phyloP scores from a whole-genome alignment of 2,797 vertebrate genomes.

The Periparus ater region DNA sequence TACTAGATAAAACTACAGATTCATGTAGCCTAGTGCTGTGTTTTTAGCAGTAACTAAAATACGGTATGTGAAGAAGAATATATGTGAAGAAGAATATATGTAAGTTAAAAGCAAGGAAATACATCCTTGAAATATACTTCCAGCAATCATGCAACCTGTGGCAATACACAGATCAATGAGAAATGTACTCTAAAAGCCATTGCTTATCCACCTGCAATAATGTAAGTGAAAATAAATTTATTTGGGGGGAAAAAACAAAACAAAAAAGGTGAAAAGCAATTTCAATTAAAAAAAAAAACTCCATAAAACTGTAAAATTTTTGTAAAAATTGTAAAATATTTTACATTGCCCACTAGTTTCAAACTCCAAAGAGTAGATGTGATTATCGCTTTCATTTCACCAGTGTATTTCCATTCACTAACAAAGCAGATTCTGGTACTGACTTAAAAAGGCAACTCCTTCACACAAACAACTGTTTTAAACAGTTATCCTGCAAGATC shows the following conservation, averaged over 20 bases:
- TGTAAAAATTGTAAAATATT: too few relatives aligned
- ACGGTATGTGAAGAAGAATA: not conserved
- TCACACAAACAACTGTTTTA: not conserved
- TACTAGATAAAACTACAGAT: not conserved
- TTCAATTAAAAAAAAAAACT: not conserved
- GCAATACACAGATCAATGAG: not conserved
- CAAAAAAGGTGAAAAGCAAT: not conserved
- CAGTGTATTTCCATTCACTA: not conserved
- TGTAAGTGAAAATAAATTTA: not conserved
- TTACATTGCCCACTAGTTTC: not conserved
- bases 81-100: not conserved
- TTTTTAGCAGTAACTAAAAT: not conserved
- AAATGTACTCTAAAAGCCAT: not conserved
- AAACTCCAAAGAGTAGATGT: not conserved
- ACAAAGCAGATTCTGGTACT: not conserved
- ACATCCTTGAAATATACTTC: not conserved
- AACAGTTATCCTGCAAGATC: not conserved
- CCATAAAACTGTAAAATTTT: not conserved
- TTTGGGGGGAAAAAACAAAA: accelerated
- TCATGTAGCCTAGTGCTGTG: not conserved
- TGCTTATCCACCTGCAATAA: not conserved
- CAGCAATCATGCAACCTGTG: not conserved
- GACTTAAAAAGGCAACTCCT: not conserved
- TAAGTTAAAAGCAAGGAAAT: not conserved
- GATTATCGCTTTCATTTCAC: not conserved